Conservation (phyloP, 1,140 invertebrate species). For the Drosophila aff. region DNA sequence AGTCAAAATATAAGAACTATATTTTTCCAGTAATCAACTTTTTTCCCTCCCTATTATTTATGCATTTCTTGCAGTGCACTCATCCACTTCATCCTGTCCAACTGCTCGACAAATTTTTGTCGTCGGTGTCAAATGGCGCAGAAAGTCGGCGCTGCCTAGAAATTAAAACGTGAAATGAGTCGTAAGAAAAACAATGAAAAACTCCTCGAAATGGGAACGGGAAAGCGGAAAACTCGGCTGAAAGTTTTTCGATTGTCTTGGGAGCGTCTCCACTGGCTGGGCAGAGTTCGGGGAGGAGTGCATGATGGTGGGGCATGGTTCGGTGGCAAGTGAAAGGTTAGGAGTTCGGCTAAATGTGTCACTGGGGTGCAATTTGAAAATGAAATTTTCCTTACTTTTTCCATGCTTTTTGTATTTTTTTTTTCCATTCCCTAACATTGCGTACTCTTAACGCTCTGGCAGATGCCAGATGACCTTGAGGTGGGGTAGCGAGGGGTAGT, state of each 20-base stretch:
- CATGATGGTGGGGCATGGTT: not conserved
- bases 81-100: constrained; percentile 47
- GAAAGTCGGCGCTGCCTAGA: constrained; percentile 73
- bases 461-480: constrained; percentile 43
- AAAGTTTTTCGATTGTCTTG: constrained; percentile 78
- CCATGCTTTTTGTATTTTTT: constrained; percentile 32
- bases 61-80: constrained; percentile 1
- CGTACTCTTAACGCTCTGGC: constrained; percentile 36
- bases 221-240: constrained; percentile 52
- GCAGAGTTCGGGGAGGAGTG: not conserved
- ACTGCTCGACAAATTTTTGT: constrained; percentile 75
- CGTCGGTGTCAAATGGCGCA: constrained; percentile 76
- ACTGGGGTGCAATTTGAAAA: constrained; percentile 83
- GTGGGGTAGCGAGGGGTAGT: not conserved
- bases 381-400: constrained; percentile 69
- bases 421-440: constrained; percentile 22
- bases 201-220: constrained; percentile 54
- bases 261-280: constrained; percentile 32
- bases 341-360: constrained; percentile 73
- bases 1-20: not conserved
- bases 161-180: constrained; percentile 84
- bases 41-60: not conserved
- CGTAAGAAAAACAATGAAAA: constrained; percentile 84
- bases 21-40: not conserved
- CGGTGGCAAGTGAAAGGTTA: constrained; percentile 31